phyloP scores from a whole-genome alignment of 92 coral and sea anemone species.

The Galaxea fascicularis region DNA sequence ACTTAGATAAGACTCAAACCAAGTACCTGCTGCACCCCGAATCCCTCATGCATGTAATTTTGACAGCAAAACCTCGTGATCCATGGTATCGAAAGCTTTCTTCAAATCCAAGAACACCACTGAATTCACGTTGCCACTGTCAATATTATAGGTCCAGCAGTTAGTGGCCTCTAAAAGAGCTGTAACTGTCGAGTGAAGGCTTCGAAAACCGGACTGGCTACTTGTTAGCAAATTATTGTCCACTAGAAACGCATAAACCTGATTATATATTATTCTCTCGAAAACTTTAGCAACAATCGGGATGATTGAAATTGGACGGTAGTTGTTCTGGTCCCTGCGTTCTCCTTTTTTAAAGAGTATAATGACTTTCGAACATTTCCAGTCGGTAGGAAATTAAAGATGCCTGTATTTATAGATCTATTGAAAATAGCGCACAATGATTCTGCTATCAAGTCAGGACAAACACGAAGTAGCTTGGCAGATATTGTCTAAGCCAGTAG shows the following conservation, averaged over 20 bases:
- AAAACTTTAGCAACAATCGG: slow-evolving; percentile 40
- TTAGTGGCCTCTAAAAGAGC: slow-evolving; percentile 53
- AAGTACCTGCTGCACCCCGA: neutral
- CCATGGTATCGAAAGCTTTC: no score
- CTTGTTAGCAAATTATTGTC: slow-evolving; percentile 12
- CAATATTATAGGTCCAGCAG: slow-evolving; percentile 28
- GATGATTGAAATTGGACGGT: slow-evolving; percentile 44
- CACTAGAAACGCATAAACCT: slow-evolving; percentile 32
- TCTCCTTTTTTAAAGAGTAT: slow-evolving; percentile 40
- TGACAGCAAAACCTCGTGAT: no score
- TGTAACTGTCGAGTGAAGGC: slow-evolving; percentile 46
- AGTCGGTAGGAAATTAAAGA: no score
- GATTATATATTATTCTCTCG: slow-evolving; percentile 41
- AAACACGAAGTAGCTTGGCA: no score
- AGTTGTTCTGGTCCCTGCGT: slow-evolving; percentile 25
- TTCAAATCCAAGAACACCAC: no score
- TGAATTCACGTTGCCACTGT: slow-evolving; percentile 28
- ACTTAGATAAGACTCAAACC: no score
- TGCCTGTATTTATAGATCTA: no score
- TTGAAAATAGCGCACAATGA: no score
- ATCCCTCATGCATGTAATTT: neutral
- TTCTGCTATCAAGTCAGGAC: no score
- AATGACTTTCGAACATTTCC: slow-evolving; percentile 32
- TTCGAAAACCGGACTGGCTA: slow-evolving; percentile 35
- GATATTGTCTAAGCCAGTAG: no score